A percentile compares a stretch with the other conserved stretches of the same genome.
phyloP scores from a whole-genome alignment of 2,113 vertebrate genomes.

The Callithrix jacchus region DNA sequence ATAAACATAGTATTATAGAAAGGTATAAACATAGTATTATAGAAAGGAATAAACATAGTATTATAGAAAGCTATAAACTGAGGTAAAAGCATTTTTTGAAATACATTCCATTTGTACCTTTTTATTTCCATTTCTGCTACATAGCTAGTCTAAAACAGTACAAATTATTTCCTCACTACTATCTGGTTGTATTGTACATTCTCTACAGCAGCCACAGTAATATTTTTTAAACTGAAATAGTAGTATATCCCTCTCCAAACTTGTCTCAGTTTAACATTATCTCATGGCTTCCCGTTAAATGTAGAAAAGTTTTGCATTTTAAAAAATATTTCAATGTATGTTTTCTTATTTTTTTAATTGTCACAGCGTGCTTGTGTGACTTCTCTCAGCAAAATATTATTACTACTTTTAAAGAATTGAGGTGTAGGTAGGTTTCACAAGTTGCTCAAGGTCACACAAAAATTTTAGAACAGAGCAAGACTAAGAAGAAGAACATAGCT shows the following conservation, averaged over 20 bases:
- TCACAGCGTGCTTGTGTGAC: neutral
- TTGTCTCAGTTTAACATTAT: neutral
- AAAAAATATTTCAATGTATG: neutral
- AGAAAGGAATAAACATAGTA: neutral
- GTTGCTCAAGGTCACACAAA: neutral
- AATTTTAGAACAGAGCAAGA: neutral
- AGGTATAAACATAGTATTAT: neutral
- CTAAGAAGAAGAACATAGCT: neutral
- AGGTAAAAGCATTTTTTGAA: neutral
- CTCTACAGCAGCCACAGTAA: neutral
- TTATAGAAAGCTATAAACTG: neutral
- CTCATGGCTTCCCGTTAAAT: neutral
- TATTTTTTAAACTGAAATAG: neutral
- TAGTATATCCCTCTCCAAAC: no score
- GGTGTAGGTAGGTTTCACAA: neutral
- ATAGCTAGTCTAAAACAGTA: neutral
- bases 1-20: neutral
- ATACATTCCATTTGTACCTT: neutral
- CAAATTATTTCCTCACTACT: neutral
- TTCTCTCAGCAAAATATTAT: neutral
- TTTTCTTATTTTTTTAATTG: neutral
- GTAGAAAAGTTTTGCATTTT: neutral
- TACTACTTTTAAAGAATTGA: neutral
- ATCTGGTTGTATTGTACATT: neutral
- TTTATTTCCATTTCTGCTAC: neutral